Percentiles rank a stretch among this genome's conserved stretches.
Conservation (phyloP, 2,797 vertebrate genomes). For the Epinephelus coioides region DNA sequence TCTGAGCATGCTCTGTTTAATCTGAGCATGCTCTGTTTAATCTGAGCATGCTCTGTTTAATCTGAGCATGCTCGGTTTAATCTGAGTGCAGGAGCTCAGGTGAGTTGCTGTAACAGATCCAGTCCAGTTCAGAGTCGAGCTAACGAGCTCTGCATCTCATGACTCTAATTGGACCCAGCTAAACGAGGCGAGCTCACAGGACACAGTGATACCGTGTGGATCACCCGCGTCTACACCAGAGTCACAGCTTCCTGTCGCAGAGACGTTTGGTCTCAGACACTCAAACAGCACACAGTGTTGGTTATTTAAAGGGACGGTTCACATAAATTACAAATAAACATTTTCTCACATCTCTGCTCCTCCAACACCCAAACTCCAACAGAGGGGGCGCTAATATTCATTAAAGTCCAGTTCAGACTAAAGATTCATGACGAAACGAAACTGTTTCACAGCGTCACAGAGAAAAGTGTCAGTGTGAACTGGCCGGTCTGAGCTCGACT, state of each 20-base stretch:
- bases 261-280: constrained; percentile 1
- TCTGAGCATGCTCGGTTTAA: constrained; percentile 47
- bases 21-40: constrained; percentile 13
- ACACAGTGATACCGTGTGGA: too few relatives aligned
- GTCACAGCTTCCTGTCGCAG: constrained; percentile 12
- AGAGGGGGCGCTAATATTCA: too few relatives aligned
- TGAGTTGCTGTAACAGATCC: constrained; percentile 69
- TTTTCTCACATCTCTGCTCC: constrained; percentile 11
- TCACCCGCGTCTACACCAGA: background rate
- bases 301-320: constrained; percentile 19
- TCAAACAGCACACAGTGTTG: background rate
- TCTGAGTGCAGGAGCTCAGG: constrained; percentile 61
- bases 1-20: constrained; percentile 25
- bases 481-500: too few relatives aligned
- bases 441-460: too few relatives aligned
- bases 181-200: constrained; percentile 31
- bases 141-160: constrained; percentile 53
- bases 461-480: too few relatives aligned
- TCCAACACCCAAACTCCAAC: too few relatives aligned
- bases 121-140: constrained; percentile 60
- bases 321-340: background rate
- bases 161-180: constrained; percentile 62
- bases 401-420: too few relatives aligned
- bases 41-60: constrained; percentile 25
- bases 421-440: too few relatives aligned